phyloP scores from a whole-genome alignment of 2,888 invertebrate genomes.

The Acronicta leporina region DNA sequence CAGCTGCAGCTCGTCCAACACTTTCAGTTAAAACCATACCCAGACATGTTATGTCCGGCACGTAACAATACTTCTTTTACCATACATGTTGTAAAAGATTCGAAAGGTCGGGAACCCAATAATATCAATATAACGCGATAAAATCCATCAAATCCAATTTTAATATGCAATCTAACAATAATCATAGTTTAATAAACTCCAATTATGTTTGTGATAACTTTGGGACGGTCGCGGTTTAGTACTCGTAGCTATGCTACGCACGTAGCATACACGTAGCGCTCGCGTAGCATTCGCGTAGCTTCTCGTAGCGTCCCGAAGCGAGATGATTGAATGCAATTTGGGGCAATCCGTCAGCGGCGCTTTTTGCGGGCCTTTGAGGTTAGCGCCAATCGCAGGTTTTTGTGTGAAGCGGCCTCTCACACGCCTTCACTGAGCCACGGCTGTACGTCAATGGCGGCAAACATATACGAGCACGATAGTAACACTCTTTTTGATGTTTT shows the following conservation, averaged over 20 bases:
- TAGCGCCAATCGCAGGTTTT: conserved; percentile 34
- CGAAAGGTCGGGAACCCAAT: too few species aligned
- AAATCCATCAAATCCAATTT: too few species aligned
- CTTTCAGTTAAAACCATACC: neutral
- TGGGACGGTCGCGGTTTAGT: too few species aligned
- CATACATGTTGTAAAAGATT: too few species aligned
- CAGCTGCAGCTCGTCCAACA: neutral
- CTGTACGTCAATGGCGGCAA: neutral
- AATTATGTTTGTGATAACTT: too few species aligned
- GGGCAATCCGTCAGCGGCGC: conserved; percentile 15
- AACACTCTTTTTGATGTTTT: conserved; percentile 2
- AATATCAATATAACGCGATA: too few species aligned
- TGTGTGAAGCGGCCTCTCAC: conserved; percentile 10
- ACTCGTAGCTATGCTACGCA: conserved; percentile 6
- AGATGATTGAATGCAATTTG: conserved; percentile 48
- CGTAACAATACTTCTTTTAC: too few species aligned
- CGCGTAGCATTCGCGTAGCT: conserved; percentile 27
- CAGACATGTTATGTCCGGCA: neutral
- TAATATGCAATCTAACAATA: too few species aligned
- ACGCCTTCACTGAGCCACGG: conserved; percentile 2
- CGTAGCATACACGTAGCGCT: conserved; percentile 25
- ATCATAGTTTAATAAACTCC: too few species aligned
- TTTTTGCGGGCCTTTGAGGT: conserved; percentile 53
- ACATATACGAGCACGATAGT: conserved; percentile 7
- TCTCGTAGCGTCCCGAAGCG: conserved; percentile 14